A percentile compares a stretch with the other conserved stretches of the same genome.
These are phyloP conservation scores for Lepidothrix coronata DNA, from an alignment of 2,113 vertebrate species.

Conservation along the genomic window DNA sequence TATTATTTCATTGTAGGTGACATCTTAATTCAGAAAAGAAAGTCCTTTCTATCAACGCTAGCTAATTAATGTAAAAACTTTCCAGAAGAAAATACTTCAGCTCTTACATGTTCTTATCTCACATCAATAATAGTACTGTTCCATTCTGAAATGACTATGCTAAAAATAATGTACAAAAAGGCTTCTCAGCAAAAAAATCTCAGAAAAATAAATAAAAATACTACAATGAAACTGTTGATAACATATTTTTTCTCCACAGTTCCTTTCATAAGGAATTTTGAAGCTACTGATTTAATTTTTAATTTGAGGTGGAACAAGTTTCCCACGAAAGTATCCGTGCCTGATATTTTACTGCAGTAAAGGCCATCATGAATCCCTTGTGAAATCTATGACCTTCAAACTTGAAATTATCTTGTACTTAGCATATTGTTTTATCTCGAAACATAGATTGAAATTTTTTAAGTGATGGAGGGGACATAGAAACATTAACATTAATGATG, in stretches of 20 bases:
- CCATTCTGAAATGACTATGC: not conserved
- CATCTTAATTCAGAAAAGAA: not conserved
- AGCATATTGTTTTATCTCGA: not conserved
- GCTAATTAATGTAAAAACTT: not conserved
- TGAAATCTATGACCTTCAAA: conserved; percentile 13
- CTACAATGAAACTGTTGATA: not conserved
- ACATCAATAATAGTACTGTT: not conserved
- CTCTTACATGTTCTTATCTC: not conserved
- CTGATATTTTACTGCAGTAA: conserved; percentile 5
- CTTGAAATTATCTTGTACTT: conserved; percentile 19
- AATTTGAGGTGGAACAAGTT: not conserved
- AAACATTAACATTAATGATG: not conserved
- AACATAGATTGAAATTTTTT: not conserved
- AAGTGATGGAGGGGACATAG: not conserved
- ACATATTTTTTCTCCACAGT: not conserved
- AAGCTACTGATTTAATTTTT: not conserved
- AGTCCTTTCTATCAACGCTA: not conserved
- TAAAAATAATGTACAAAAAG: not conserved
- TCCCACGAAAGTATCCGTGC: not conserved
- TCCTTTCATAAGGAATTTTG: not conserved
- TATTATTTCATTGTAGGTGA: not conserved
- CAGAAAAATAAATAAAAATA: not conserved
- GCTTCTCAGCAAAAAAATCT: not conserved
- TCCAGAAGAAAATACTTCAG: not conserved
- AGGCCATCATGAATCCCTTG: not conserved